Conservation (phyloP, 2,888 invertebrate genomes). For the Mythimna lalbum region DNA sequence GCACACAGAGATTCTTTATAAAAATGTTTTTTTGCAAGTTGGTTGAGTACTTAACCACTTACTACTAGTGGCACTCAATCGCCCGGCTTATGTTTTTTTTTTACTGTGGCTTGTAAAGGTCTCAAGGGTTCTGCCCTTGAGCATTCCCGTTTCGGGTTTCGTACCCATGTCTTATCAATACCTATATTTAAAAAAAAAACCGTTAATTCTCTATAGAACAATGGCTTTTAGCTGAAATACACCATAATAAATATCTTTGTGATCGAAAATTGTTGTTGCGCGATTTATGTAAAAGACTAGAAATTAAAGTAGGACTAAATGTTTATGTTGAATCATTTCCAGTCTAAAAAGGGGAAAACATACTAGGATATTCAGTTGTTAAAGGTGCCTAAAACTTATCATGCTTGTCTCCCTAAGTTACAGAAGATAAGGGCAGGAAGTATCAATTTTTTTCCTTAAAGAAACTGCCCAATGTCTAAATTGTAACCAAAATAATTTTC, state of each 20-base stretch:
- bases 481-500: neutral
- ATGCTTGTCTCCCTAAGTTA: neutral
- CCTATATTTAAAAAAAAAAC: neutral
- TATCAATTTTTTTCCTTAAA: neutral
- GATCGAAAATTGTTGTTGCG: neutral
- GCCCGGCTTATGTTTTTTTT: neutral
- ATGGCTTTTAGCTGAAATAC: neutral
- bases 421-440: neutral
- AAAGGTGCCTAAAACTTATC: neutral
- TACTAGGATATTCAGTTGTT: neutral
- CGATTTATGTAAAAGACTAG: neutral
- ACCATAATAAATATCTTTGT: neutral
- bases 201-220: neutral
- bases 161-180: neutral
- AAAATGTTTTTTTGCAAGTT: neutral
- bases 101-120: neutral
- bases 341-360: neutral
- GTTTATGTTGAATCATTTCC: neutral
- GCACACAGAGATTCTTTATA: neutral
- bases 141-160: neutral
- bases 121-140: neutral
- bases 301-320: neutral
- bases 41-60: neutral
- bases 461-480: no score
- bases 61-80: neutral